Evolutionary conservation across 2,113 vertebrate species (phyloP), one percentile per base, ranked within the genome.

Genomic region (Lota lota): DNA sequence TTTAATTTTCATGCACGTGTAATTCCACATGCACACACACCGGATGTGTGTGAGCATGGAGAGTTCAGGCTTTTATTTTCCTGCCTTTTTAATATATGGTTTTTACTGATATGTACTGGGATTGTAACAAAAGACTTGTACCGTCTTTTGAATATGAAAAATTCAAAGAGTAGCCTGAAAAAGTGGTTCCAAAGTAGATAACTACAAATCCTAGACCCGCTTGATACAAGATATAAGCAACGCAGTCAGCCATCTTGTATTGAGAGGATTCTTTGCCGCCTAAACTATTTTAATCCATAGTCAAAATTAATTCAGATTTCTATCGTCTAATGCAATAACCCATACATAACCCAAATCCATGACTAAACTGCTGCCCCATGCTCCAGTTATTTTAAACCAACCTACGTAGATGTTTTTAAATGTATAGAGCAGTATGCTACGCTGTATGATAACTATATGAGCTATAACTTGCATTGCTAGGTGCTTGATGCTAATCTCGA

Each of bases 61-160:
- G 40, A 47, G 59, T 66, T 72, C 51, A 78, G 63, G 63, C 22
- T 79, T 86, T 80, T 78, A 75, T 86, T 75, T 79, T 79, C 67
- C 64, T 76, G 18, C 0, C 69, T 70, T 87, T 69, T 87, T 69
- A 76, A 66, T 70, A 69, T 80, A 79, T 80, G 86, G 80, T 94
- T 95, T 94, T 91, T 92, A 89, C 91, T 93, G 93, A 91, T 93
- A 94, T 93, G 91, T 94, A 92, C 88, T 91, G 81, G 79, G 82
- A 88, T 91, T 77, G 81, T 89, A 88, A 91, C 58, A 70, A 86
- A 81, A 78, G 79, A 77, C 76, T 73, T 82, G 67, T 67, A 78
- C 84, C 92, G 90, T 94, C 88, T 93, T 91, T 88, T 73, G 87
- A 76, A 74, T 73, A 76, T 64, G 83, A 51, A 79, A 85, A 94